These are phyloP conservation scores for Enteromius unitaeniatus DNA, from an alignment of 2,797 vertebrate species.

Conservation along the genomic window DNA sequence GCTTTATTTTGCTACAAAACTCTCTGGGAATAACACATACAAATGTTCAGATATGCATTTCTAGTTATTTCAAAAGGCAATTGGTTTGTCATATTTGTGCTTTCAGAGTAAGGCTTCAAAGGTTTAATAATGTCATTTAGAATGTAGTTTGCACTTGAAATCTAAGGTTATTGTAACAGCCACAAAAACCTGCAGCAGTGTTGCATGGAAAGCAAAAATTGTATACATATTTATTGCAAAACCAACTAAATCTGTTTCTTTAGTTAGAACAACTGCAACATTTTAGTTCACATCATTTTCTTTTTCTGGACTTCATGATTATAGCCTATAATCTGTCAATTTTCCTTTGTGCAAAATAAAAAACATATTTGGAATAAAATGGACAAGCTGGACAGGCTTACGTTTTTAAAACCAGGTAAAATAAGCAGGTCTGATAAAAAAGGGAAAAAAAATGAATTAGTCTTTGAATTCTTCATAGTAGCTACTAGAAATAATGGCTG, in stretches of 20 bases:
- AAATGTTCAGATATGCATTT: not conserved
- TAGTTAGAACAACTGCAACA: conserved; percentile 8
- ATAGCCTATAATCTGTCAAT: not conserved
- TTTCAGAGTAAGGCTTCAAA: not conserved
- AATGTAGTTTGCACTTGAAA: conserved; percentile 4
- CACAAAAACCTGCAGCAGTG: conserved; percentile 41
- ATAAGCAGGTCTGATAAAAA: not conserved
- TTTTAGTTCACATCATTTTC: not conserved
- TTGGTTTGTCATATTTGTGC: not conserved
- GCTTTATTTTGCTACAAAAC: not conserved
- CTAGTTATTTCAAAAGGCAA: conserved; percentile 7
- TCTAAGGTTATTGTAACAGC: conserved; percentile 32
- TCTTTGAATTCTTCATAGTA: not conserved
- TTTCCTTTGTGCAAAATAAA: not conserved
- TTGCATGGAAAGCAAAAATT: conserved; percentile 37
- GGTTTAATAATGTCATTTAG: not conserved
- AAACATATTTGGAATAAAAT: not conserved
- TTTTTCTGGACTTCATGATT: not conserved
- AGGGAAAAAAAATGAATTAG: not conserved
- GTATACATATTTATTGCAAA: not conserved
- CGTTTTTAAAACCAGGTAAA: not conserved
- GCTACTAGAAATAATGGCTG: not conserved
- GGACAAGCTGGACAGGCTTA: not conserved
- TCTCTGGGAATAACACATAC: not conserved
- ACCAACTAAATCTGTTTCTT: not conserved